Evolutionary conservation across 1,140 invertebrate genomes (phyloP).

Genomic region (Mizuhopecten yessoensis): DNA sequence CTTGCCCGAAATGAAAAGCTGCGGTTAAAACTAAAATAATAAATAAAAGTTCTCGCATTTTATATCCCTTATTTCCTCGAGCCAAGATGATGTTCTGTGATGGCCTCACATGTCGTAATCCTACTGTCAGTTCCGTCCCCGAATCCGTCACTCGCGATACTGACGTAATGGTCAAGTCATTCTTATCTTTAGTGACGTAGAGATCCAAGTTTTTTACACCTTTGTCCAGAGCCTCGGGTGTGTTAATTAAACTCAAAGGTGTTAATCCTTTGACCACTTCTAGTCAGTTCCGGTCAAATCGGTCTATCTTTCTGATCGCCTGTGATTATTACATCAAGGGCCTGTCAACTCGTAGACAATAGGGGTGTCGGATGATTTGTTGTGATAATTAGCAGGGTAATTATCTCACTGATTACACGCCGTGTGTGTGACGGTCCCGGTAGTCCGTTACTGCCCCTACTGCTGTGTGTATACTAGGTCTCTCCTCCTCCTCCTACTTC

Average conservation of each 20-base stretch:
- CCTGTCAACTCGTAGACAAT: not conserved
- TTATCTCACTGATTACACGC: not conserved
- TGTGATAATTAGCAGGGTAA: not conserved
- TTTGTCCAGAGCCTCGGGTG: not conserved
- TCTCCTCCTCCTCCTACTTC: not conserved
- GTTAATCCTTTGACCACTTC: not conserved
- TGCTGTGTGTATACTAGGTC: not conserved
- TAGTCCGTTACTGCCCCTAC: not conserved
- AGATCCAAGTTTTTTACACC: not conserved
- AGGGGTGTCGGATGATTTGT: not conserved
- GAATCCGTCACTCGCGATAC: not conserved
- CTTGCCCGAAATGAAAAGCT: slow-evolving; percentile 45
- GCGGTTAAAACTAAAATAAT: not conserved
- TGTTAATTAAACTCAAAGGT: not conserved
- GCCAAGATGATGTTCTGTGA: not conserved
- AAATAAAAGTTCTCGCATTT: slow-evolving; percentile 1
- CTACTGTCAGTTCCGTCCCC: not conserved
- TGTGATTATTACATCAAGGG: not conserved
- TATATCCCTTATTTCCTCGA: not conserved
- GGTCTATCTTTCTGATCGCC: not conserved
- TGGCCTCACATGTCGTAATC: not conserved
- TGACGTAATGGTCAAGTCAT: not conserved
- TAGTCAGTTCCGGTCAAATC: not conserved
- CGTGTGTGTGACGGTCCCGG: too few relatives aligned
- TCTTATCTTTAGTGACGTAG: not conserved